Base-by-base conservation (phyloP, 2,888 invertebrate species). In the Tineola bisselliella region DNA sequence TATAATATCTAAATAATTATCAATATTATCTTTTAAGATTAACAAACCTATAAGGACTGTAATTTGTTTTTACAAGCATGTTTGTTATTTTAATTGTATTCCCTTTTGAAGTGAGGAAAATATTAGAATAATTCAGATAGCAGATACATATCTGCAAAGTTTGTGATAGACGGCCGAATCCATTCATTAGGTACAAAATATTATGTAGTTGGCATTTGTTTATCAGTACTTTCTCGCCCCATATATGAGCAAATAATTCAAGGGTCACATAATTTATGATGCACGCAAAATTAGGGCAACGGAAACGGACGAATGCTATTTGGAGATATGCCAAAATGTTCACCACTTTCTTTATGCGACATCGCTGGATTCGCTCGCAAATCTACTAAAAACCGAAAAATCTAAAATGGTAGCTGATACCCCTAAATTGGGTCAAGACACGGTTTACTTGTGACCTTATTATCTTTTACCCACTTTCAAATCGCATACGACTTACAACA, bases 201-300 rank as follows among this genome's bases (percentile, higher is more conserved):
- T 38, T 10, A n/a, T 38, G 38, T 38, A n/a, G 2, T 38, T 38
- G 38, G 38, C 38, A 38, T 10, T 10, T n/a, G 38, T 38, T 38
- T 38, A 38, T 38, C 38, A 12, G 38, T n/a, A 38, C 38, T 38
- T 38, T 38, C 38, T 38, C 38, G 38, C 38, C 38, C 38, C 38
- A 38, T 38, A 48, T 17, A 15, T 15, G 15, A 48, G 48, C 8
- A 18, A 8, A 54, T 19, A 25, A 18, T 54, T 54, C 18, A 54
- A 54, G 54, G 54, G 54, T 54, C 54, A 18, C 25, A 54, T 54
- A 54, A 54, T 75, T 69, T 75, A 70, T 70, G 71, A 70, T 67
- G 66, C 70, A 71, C 71, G 73, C 65, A 72, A 77, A 84, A 79
- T 79, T 78, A 79, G 80, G 74, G 73, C 81, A 68, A 72, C 68